Evolutionary conservation across 2,113 vertebrate genomes (phyloP).

Genomic region (Crypturellus undulatus): DNA sequence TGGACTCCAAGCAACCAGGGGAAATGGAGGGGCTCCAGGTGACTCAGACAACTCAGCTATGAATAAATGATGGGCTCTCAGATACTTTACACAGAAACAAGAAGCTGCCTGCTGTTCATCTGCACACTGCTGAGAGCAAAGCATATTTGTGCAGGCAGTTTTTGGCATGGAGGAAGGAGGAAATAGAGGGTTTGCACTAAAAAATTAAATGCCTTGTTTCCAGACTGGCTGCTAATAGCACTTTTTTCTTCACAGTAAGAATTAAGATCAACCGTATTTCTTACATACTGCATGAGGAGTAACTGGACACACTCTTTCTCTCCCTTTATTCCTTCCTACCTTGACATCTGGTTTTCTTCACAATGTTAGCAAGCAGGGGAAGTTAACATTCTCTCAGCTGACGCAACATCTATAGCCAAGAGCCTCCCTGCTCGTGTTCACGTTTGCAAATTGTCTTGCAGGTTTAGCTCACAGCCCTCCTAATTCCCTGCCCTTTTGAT

Average conservation of each 20-base stretch:
- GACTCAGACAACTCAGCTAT: not conserved
- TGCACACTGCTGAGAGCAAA: conserved; percentile 30
- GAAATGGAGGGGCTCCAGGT: not conserved
- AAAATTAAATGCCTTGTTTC: conserved; percentile 11
- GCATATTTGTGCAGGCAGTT: conserved; percentile 20
- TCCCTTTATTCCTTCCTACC: not conserved
- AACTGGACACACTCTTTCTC: not conserved
- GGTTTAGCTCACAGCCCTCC: not conserved
- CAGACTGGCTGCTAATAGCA: not conserved
- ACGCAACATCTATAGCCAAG: not conserved
- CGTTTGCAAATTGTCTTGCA: not conserved
- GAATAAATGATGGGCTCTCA: conserved; percentile 28
- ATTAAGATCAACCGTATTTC: conserved; percentile 20
- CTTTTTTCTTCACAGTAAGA: not conserved
- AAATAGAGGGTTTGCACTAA: not conserved
- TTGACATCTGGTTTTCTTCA: not conserved
- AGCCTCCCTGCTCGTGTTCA: not conserved
- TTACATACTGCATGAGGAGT: not conserved
- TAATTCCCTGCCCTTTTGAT: not conserved
- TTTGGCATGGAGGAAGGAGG: not conserved
- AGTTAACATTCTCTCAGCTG: not conserved
- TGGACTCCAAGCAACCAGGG: not conserved
- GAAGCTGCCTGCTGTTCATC: conserved; percentile 35
- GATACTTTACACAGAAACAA: not conserved
- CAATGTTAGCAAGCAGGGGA: not conserved